Evolutionary conservation across 2,113 vertebrate genomes (phyloP).

Genomic region (Athene cunicularia): DNA sequence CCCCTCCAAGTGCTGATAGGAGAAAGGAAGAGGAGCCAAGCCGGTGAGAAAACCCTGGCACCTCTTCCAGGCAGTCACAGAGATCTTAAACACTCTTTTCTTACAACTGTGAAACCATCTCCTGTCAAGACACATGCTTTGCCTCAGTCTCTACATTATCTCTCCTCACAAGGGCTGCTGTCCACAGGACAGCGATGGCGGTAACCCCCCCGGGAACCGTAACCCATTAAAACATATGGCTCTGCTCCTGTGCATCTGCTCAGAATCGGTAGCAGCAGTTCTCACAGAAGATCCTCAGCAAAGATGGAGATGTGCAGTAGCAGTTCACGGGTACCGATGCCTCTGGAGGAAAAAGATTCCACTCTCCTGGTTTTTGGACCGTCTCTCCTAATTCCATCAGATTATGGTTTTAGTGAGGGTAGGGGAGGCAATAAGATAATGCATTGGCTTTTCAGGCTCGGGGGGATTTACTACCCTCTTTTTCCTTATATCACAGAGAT

Average conservation of each 20-base stretch:
- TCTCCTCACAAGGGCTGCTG: not conserved
- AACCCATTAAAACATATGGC: not conserved
- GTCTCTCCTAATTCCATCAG: constrained; percentile 26
- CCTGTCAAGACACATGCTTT: not conserved
- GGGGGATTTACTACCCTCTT: not conserved
- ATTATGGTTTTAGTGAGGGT: not conserved
- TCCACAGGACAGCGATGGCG: not conserved
- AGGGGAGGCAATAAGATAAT: not conserved
- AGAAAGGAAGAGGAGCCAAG: constrained; percentile 29
- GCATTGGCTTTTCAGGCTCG: not conserved
- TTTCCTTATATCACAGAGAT: not conserved
- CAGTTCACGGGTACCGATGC: rapidly evolving
- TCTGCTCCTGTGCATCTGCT: not conserved
- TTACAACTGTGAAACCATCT: not conserved
- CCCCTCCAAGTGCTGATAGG: constrained; percentile 34
- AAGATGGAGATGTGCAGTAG: not conserved
- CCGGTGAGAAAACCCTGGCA: not conserved
- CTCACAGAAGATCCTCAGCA: not conserved
- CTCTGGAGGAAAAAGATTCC: not conserved
- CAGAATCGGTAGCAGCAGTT: rapidly evolving
- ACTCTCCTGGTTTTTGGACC: not conserved
- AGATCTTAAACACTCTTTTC: not conserved
- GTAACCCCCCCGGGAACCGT: not conserved
- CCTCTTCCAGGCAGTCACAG: not conserved
- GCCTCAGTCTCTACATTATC: not conserved